Conservation (phyloP, 2,888 invertebrate genomes). For the Ormyrus nitidulus region DNA sequence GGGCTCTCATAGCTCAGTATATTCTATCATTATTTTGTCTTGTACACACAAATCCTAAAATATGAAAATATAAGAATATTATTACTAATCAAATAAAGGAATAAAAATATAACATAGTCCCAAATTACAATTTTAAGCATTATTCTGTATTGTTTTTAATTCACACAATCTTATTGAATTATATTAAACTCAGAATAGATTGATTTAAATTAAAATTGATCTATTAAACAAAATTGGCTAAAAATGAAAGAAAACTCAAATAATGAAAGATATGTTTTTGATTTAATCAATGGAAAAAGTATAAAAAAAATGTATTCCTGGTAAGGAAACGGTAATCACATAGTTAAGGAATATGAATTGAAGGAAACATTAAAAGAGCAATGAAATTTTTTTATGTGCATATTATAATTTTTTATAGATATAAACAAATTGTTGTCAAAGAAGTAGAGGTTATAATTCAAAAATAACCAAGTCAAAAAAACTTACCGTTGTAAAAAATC, state of each 20-base stretch:
- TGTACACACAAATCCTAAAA: constrained; percentile 23
- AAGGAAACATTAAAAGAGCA: no score
- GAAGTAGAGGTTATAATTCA: constrained; percentile 22
- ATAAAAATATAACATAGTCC: no score
- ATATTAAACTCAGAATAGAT: no score
- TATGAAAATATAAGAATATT: neutral
- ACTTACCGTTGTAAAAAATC: constrained; percentile 27
- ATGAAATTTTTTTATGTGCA: neutral
- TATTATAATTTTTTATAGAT: neutral
- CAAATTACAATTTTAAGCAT: no score
- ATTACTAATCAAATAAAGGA: no score
- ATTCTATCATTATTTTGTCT: constrained; percentile 15
- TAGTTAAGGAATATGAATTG: no score
- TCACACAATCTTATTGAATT: no score
- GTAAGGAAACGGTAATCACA: neutral
- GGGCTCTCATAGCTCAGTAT: constrained; percentile 26
- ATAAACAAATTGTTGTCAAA: constrained; percentile 15
- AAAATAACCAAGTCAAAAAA: no score
- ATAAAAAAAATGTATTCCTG: neutral
- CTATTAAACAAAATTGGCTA: neutral
- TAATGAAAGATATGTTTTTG: neutral
- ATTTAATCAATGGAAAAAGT: neutral
- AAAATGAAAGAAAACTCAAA: neutral
- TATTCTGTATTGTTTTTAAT: no score
- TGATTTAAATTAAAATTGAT: no score